These are phyloP conservation scores for Phaethornis superciliosus DNA, from an alignment of 2,113 vertebrate species.

Conservation along the genomic window DNA sequence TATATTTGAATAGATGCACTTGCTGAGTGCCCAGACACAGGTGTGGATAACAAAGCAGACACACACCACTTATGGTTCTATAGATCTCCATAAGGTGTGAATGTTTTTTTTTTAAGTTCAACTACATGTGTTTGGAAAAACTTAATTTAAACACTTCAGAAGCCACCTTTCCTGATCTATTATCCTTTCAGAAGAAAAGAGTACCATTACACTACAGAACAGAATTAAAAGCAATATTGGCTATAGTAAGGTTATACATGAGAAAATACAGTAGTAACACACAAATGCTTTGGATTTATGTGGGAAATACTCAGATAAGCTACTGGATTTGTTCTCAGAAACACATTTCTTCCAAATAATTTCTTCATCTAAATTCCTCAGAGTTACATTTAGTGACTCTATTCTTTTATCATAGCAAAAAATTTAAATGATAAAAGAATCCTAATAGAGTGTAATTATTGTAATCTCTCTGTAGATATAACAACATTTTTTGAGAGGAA, in stretches of 20 bases:
- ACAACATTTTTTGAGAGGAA: conserved; percentile 24
- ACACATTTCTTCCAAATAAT: background rate
- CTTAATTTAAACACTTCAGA: background rate
- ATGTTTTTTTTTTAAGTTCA: background rate
- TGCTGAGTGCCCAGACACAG: background rate
- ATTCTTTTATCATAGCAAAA: conserved; percentile 33
- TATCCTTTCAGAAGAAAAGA: background rate
- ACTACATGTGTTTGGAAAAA: background rate
- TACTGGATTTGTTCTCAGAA: background rate
- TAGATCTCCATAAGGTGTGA: background rate
- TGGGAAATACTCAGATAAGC: background rate
- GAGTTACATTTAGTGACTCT: conserved; percentile 54
- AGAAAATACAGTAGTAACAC: background rate
- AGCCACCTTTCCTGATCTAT: background rate
- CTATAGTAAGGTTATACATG: background rate
- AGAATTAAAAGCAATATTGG: background rate
- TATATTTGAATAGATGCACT: background rate
- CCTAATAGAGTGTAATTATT: conserved; percentile 40
- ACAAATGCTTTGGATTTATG: background rate
- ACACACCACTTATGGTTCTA: fast-evolving
- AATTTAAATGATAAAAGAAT: conserved; percentile 58
- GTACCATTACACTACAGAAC: background rate
- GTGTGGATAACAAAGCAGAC: background rate
- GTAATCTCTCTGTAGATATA: conserved; percentile 46
- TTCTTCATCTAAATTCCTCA: conserved; percentile 41